These are phyloP conservation scores for Ctenosaura bakeri DNA, from an alignment of 2,797 vertebrate species.

Conservation along the genomic window DNA sequence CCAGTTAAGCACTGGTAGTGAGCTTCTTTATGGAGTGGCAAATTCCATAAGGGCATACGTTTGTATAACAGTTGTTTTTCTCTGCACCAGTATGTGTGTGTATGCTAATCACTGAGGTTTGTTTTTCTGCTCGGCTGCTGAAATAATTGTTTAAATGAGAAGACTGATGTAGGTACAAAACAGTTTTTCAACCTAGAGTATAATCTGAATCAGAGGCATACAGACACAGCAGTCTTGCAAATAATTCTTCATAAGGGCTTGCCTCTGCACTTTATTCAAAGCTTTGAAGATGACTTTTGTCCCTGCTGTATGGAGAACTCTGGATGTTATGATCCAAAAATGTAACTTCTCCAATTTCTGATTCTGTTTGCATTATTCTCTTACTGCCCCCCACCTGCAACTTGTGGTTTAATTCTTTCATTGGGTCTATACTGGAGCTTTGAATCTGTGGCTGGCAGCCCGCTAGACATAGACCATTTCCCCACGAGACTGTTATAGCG, in stretches of 20 bases:
- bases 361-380: no score
- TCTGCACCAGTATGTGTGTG: background rate
- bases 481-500: no score
- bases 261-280: background rate
- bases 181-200: background rate
- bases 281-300: background rate
- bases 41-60: background rate
- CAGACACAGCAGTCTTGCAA: background rate
- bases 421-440: background rate
- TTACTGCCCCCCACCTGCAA: background rate
- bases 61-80: background rate
- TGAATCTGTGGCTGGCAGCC: background rate
- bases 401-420: background rate
- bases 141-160: background rate
- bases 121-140: no score
- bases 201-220: background rate
- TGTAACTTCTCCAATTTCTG: no score
- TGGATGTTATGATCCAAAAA: no score
- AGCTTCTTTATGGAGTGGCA: background rate
- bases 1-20: background rate
- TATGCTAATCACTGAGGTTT: no score
- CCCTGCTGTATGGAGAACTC: no score
- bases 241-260: background rate
- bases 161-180: background rate
- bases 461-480: background rate